phyloP scores from a whole-genome alignment of 2,113 vertebrate species.

The Girardinichthys multiradiatus region DNA sequence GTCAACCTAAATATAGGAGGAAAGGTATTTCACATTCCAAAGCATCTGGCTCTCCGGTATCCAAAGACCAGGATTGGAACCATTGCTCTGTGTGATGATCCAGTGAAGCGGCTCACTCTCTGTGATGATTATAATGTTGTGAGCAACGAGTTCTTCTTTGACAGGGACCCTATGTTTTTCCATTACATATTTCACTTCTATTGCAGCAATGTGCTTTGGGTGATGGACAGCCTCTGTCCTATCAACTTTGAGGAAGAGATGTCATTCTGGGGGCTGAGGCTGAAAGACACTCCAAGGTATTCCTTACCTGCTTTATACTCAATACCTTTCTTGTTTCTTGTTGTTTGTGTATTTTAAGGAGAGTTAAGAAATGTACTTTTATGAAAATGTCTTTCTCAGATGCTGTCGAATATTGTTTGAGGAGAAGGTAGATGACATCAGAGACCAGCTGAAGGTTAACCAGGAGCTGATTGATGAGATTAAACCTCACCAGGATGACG shows the following conservation, averaged over 20 bases:
- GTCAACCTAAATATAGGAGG: constrained; percentile 89
- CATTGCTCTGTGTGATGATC: constrained; percentile 82
- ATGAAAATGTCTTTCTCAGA: constrained; percentile 38
- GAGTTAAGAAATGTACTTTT: not conserved
- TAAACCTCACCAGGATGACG: constrained; percentile 77
- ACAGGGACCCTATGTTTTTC: constrained; percentile 88
- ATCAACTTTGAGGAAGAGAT: constrained; percentile 89
- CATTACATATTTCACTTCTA: constrained; percentile 91
- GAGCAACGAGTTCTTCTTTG: constrained; percentile 90
- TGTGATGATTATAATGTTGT: constrained; percentile 89
- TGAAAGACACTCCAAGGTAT: constrained; percentile 82
- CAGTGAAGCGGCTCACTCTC: constrained; percentile 80
- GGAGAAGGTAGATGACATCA: constrained; percentile 88
- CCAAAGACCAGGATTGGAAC: constrained; percentile 86
- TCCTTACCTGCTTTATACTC: constrained; percentile 8
- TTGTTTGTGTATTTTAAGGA: constrained; percentile 5
- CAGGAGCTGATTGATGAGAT: constrained; percentile 86
- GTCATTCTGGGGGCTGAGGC: constrained; percentile 87
- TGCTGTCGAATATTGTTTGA: constrained; percentile 90
- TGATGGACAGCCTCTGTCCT: constrained; percentile 88
- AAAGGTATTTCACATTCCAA: constrained; percentile 83
- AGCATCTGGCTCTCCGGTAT: constrained; percentile 74
- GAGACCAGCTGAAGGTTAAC: constrained; percentile 88
- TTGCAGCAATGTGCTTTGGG: constrained; percentile 86
- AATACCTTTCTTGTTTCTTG: not conserved